These are phyloP conservation scores for Harpegnathos saltator DNA, from an alignment of 1,140 invertebrate species.

Conservation along the genomic window DNA sequence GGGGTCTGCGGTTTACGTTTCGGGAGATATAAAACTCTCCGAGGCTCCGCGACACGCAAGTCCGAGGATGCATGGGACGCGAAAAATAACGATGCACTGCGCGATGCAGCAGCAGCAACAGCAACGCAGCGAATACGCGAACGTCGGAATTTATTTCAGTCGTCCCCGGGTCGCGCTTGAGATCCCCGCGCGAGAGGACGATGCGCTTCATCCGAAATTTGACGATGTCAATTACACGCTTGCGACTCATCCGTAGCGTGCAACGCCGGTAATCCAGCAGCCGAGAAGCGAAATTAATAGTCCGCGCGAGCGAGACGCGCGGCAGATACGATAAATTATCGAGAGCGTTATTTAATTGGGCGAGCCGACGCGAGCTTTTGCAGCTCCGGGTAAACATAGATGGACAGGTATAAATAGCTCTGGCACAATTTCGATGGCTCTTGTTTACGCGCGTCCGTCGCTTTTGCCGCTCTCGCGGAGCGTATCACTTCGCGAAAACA, in stretches of 20 bases:
- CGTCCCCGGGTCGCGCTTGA: background rate
- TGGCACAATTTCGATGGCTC: slow-evolving; percentile 48
- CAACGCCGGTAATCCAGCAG: slow-evolving; percentile 1
- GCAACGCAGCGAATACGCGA: background rate
- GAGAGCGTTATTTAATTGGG: slow-evolving; percentile 40
- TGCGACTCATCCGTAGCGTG: background rate
- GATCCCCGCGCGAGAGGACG: too few species aligned
- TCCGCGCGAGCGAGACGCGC: background rate
- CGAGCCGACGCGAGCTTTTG: slow-evolving; percentile 1
- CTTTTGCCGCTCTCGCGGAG: slow-evolving; percentile 11
- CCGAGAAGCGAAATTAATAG: slow-evolving; percentile 9
- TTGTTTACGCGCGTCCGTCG: slow-evolving; percentile 36
- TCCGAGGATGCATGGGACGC: background rate
- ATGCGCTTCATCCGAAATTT: background rate
- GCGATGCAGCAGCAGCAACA: too few species aligned
- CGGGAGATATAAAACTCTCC: slow-evolving; percentile 29
- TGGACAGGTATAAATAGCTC: slow-evolving; percentile 34
- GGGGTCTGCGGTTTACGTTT: slow-evolving; percentile 10
- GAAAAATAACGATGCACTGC: slow-evolving; percentile 1
- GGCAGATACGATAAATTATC: slow-evolving; percentile 14
- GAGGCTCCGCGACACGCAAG: background rate
- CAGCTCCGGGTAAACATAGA: slow-evolving; percentile 12
- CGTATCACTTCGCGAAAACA: slow-evolving; percentile 35
- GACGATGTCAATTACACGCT: background rate
- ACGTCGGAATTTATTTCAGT: slow-evolving; percentile 12